These are phyloP conservation scores for Telenomus remus DNA, from an alignment of 1,140 invertebrate genomes.

Conservation along the genomic window DNA sequence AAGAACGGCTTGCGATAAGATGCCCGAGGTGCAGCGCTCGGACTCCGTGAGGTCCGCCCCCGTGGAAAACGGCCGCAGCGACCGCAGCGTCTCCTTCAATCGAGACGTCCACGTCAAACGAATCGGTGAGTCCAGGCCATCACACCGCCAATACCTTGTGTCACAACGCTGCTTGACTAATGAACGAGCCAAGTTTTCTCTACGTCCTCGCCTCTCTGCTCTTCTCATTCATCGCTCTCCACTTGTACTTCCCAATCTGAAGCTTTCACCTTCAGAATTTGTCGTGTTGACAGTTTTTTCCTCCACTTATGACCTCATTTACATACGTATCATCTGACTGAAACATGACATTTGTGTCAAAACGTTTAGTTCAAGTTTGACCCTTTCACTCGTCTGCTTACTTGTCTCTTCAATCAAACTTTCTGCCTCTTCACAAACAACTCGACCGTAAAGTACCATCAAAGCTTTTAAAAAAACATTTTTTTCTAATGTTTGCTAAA, in stretches of 20 bases:
- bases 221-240: slow-evolving; percentile 17
- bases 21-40: slow-evolving; percentile 77
- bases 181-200: slow-evolving; percentile 42
- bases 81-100: slow-evolving; percentile 89
- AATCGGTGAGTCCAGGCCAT: slow-evolving; percentile 82
- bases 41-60: slow-evolving; percentile 77
- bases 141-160: slow-evolving; percentile 64
- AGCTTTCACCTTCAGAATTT: slow-evolving; percentile 38
- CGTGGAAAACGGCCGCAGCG: slow-evolving; percentile 65
- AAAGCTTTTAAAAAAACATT: too few relatives aligned
- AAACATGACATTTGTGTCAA: slow-evolving; percentile 22
- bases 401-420: slow-evolving; percentile 15
- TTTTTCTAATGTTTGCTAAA: too few relatives aligned
- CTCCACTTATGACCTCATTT: slow-evolving; percentile 14
- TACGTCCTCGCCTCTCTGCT: slow-evolving; percentile 18
- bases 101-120: slow-evolving; percentile 90
- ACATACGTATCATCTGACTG: slow-evolving; percentile 11
- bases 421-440: too few relatives aligned
- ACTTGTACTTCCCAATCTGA: slow-evolving; percentile 2
- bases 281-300: slow-evolving; percentile 33
- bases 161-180: slow-evolving; percentile 63
- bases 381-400: slow-evolving; percentile 8
- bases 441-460: too few relatives aligned
- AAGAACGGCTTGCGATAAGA: slow-evolving; percentile 63
- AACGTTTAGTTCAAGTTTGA: slow-evolving; percentile 16